Base-by-base conservation (phyloP, 2,888 invertebrate species). In the Cryptosula pallasiana region DNA sequence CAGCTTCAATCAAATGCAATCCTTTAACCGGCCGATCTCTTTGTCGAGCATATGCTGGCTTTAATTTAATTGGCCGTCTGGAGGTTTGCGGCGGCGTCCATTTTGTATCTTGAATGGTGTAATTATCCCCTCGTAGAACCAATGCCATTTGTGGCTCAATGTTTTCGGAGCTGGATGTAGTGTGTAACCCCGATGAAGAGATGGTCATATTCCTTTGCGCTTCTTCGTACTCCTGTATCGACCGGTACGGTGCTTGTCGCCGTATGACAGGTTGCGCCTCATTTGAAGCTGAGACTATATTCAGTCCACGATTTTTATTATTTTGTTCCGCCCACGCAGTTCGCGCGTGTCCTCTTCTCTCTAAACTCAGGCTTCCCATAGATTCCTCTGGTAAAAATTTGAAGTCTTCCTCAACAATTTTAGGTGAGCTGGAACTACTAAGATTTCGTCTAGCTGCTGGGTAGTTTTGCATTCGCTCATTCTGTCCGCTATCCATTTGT, bases 211-310 rank as follows among this genome's bases (percentile, higher is more conserved):
- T 63, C n/a, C 63, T 63, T 32, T 25, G 9, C 32, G 63, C 63
- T 32, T 63, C 63, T 34, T 63, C 63, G 32, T 63, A 63, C 63
- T 63, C 63, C 27, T 63, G 63, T 63, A 63, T 63, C 1, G 63
- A 63, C 20, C 63, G 3, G 63, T 63, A 63, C 5, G 27, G 32
- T 29, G 25, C 34, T 32, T 63, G 20, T n/a, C 63, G 25, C 9
- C 63, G 29, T n/a, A 5, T 45, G 5, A 45, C 45, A 13, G 9
- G 9, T 5, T 45, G 5, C 5, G 5, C 20, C 45, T 45, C 45
- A 45, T 20, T 45, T 20, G 45, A 45, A 45, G 45, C 45, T 20
- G 5, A 13, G 20, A 13, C 20, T 20, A 45, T 45, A 20, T 45
- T 45, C 20, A 20, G 20, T 13, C 45, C 9, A 13, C 9, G 45